phyloP scores from a whole-genome alignment of 2,797 vertebrate genomes.

The Alfaro cultratus region DNA sequence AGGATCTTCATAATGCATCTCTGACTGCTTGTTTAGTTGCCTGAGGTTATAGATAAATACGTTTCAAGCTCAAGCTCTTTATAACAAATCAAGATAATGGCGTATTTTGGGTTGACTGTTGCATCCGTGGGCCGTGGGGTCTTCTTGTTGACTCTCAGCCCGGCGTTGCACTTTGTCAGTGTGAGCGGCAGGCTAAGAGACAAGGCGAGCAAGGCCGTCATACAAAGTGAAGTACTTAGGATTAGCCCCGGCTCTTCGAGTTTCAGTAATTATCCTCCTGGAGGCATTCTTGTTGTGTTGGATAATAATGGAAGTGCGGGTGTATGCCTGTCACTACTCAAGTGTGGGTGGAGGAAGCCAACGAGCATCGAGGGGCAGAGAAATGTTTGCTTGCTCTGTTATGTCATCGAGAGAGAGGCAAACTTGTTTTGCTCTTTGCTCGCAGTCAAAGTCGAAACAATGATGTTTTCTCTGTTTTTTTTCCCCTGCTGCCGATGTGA shows the following conservation, averaged over 20 bases:
- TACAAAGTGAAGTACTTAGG: slow-evolving; percentile 84
- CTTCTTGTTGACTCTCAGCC: slow-evolving; percentile 78
- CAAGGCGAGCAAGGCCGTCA: slow-evolving; percentile 77
- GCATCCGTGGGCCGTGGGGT: slow-evolving; percentile 66
- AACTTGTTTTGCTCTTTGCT: slow-evolving; percentile 56
- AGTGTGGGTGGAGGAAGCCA: slow-evolving; percentile 80
- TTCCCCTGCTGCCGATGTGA: slow-evolving; percentile 44
- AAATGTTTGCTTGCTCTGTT: slow-evolving; percentile 82
- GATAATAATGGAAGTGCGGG: slow-evolving; percentile 82
- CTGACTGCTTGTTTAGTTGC: slow-evolving; percentile 31
- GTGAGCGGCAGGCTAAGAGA: slow-evolving; percentile 78
- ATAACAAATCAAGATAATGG: slow-evolving; percentile 67
- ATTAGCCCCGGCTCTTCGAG: slow-evolving; percentile 83
- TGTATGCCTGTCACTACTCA: slow-evolving; percentile 83
- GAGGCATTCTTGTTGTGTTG: slow-evolving; percentile 80
- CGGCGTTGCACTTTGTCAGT: slow-evolving; percentile 78
- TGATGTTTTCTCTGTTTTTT: slow-evolving; percentile 29
- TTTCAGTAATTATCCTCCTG: slow-evolving; percentile 85
- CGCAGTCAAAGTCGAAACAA: slow-evolving; percentile 31
- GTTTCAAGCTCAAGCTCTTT: slow-evolving; percentile 50
- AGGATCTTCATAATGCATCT: slow-evolving; percentile 23
- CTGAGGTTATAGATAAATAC: slow-evolving; percentile 51
- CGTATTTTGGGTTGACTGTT: slow-evolving; percentile 61
- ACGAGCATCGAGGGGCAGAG: slow-evolving; percentile 72
- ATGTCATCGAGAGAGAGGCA: slow-evolving; percentile 75